Conservation (phyloP, 2,797 vertebrate genomes). For the Podargus strigoides region DNA sequence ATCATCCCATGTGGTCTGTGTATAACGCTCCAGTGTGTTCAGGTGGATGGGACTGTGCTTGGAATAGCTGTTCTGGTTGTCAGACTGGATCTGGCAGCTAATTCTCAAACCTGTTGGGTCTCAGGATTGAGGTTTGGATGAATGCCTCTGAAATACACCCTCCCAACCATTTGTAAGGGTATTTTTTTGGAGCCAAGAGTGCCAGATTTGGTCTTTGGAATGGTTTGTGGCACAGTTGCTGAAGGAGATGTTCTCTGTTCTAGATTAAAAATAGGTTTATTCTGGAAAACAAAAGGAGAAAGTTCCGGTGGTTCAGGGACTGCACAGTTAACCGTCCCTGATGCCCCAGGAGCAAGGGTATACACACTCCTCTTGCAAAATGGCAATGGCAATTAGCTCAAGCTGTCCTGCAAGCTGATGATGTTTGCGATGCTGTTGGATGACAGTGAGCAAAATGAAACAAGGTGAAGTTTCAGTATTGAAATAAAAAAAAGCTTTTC, state of each 20-base stretch:
- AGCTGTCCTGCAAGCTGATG: accelerated
- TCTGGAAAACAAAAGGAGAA: not conserved
- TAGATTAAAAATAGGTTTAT: not conserved
- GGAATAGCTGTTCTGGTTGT: not conserved
- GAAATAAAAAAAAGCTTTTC: not conserved
- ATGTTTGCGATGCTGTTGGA: not conserved
- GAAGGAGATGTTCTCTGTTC: not conserved
- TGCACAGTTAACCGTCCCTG: not conserved
- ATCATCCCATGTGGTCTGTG: not conserved
- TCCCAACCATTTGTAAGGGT: not conserved
- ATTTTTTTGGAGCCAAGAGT: not conserved
- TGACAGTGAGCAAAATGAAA: not conserved
- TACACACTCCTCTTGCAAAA: not conserved
- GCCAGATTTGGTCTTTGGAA: not conserved
- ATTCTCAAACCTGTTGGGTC: not conserved
- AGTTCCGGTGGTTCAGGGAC: not conserved
- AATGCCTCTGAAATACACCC: not conserved
- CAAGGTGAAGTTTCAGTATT: not conserved
- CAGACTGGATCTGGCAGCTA: not conserved
- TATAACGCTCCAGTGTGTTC: not conserved
- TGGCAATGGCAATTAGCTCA: accelerated
- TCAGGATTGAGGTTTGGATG: not conserved
- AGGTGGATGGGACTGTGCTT: not conserved
- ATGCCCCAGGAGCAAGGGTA: not conserved
- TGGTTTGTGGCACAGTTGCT: not conserved